phyloP scores from a whole-genome alignment of 2,888 invertebrate genomes.

The Rhagonycha lutea region DNA sequence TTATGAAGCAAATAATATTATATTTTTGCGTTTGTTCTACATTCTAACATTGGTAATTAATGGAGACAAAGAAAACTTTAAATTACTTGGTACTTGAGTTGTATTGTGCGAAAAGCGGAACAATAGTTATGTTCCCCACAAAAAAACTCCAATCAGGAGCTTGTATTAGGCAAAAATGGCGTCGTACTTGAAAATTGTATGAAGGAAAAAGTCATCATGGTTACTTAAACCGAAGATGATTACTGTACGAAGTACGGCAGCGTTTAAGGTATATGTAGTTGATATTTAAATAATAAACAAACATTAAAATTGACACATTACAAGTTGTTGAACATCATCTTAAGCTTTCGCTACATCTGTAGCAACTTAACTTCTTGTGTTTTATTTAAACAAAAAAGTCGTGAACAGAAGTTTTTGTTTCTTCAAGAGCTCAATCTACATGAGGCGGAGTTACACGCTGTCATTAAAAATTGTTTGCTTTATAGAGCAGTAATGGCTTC shows the following conservation, averaged over 20 bases:
- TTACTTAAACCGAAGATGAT: neutral
- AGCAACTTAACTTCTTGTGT: neutral
- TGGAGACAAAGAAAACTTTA: neutral
- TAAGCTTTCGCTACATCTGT: neutral
- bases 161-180: neutral
- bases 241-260: neutral
- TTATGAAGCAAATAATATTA: neutral
- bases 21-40: neutral
- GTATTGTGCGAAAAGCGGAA: neutral
- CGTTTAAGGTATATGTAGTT: neutral
- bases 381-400: neutral
- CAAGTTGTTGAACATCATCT: neutral
- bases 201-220: neutral
- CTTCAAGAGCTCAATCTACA: neutral
- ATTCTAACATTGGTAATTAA: neutral
- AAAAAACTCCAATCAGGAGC: neutral
- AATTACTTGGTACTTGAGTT: neutral
- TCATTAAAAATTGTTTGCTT: constrained; percentile 13
- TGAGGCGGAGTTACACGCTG: neutral
- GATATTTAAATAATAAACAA: neutral
- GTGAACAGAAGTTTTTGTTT: neutral
- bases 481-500: neutral
- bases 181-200: neutral
- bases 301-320: neutral
- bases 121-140: neutral